Evolutionary conservation across 2,113 vertebrate genomes (phyloP).

Genomic region (Crotalus viridis): DNA sequence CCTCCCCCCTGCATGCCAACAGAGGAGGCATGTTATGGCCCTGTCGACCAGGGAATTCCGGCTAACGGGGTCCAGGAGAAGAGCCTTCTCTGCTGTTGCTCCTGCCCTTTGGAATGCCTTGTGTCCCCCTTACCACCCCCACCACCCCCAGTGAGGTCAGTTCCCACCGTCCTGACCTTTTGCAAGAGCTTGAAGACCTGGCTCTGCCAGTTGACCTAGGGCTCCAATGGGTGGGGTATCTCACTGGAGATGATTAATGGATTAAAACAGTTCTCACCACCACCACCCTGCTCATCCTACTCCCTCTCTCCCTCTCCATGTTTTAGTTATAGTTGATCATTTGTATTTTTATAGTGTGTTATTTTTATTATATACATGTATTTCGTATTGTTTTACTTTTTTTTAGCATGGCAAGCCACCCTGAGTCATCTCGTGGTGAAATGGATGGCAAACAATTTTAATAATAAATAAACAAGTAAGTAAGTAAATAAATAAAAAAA

Average conservation of each 20-base stretch:
- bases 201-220: neutral
- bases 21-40: neutral
- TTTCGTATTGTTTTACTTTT: neutral
- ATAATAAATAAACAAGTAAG: neutral
- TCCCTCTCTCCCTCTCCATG: neutral
- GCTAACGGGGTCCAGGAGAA: neutral
- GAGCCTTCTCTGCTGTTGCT: neutral
- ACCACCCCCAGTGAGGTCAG: neutral
- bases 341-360: neutral
- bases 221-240: neutral
- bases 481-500: too few relatives aligned
- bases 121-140: neutral
- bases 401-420: neutral
- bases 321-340: neutral
- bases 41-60: neutral
- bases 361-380: neutral
- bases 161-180: neutral
- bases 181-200: too few relatives aligned
- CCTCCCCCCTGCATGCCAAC: neutral
- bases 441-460: neutral
- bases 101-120: neutral
- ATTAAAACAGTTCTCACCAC: neutral
- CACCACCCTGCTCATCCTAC: neutral
- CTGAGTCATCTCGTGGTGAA: neutral
- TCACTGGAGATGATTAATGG: neutral